These are phyloP conservation scores for Tachycineta bicolor DNA, from an alignment of 2,113 vertebrate genomes.

Conservation along the genomic window DNA sequence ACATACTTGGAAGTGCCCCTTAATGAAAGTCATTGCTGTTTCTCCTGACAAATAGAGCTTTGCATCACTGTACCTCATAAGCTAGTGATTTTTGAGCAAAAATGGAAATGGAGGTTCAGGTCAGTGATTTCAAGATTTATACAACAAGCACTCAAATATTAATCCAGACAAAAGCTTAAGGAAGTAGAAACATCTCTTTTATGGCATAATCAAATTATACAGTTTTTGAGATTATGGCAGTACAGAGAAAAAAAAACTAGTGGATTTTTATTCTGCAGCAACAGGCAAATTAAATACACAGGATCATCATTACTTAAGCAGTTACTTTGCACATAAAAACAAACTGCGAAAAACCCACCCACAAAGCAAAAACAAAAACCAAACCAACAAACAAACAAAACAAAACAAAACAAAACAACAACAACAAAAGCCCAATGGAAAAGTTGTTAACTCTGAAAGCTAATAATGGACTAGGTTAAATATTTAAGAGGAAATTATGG, in stretches of 20 bases:
- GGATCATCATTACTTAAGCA: conserved; percentile 56
- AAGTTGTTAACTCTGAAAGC: conserved; percentile 85
- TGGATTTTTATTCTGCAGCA: conserved; percentile 47
- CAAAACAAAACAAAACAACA: conserved; percentile 14
- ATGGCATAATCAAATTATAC: neutral
- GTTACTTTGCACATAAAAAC: conserved; percentile 51
- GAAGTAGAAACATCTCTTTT: neutral
- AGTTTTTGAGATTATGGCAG: neutral
- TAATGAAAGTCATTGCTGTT: conserved; percentile 65
- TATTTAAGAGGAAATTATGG: conserved; percentile 89
- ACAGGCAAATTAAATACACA: conserved; percentile 66
- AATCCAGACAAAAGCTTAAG: conserved; percentile 1
- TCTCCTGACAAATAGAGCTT: conserved; percentile 53
- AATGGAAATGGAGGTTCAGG: conserved; percentile 41
- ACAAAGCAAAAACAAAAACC: conserved; percentile 22
- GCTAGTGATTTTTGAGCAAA: conserved; percentile 42
- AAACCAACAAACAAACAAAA: neutral
- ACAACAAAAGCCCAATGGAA: conserved; percentile 67
- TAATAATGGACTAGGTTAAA: conserved; percentile 92
- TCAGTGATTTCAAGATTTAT: conserved; percentile 24
- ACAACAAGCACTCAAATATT: neutral
- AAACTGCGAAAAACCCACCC: conserved; percentile 9
- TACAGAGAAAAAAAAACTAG: conserved; percentile 20
- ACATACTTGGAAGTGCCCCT: conserved; percentile 35
- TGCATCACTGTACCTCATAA: conserved; percentile 51